Evolutionary conservation across 2,797 vertebrate genomes (phyloP).

Genomic region (Hydrocynus forskahlii): DNA sequence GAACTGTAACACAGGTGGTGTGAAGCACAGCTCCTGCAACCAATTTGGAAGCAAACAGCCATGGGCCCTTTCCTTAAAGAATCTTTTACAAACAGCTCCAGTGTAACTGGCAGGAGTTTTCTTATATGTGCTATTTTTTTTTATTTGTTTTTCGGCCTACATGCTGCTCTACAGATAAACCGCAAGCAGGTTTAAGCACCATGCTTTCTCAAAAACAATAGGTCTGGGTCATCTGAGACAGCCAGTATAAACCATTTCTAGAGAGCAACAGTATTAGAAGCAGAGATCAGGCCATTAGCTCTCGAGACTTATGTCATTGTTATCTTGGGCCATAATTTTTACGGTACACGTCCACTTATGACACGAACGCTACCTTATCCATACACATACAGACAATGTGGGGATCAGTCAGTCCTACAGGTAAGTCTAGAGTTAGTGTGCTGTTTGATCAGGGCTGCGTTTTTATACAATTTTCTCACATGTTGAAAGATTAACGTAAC

Average conservation of each 20-base stretch:
- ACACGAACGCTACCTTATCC: neutral
- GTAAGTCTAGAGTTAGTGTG: constrained; percentile 11
- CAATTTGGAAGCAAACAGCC: constrained; percentile 74
- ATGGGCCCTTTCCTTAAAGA: constrained; percentile 75
- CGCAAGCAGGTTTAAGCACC: constrained; percentile 72
- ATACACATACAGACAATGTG: neutral
- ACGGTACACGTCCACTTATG: neutral
- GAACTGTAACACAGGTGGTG: constrained; percentile 68
- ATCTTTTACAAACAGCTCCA: constrained; percentile 70
- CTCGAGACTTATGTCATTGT: constrained; percentile 67
- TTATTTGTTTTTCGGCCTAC: constrained; percentile 63
- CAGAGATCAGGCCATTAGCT: constrained; percentile 67
- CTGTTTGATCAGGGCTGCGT: constrained; percentile 30
- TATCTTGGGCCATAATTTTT: constrained; percentile 35
- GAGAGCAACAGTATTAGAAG: constrained; percentile 67
- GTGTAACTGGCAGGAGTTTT: constrained; percentile 73
- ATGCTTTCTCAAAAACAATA: constrained; percentile 70
- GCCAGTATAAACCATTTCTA: constrained; percentile 57
- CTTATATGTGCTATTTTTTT: neutral
- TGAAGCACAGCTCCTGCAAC: constrained; percentile 62
- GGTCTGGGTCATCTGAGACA: constrained; percentile 64
- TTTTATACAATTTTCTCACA: neutral
- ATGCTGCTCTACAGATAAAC: constrained; percentile 65
- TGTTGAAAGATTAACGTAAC: constrained; percentile 7
- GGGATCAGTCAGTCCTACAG: neutral